These are phyloP conservation scores for Drosophila acutilabella DNA, from an alignment of 2,888 invertebrate species.

Conservation along the genomic window DNA sequence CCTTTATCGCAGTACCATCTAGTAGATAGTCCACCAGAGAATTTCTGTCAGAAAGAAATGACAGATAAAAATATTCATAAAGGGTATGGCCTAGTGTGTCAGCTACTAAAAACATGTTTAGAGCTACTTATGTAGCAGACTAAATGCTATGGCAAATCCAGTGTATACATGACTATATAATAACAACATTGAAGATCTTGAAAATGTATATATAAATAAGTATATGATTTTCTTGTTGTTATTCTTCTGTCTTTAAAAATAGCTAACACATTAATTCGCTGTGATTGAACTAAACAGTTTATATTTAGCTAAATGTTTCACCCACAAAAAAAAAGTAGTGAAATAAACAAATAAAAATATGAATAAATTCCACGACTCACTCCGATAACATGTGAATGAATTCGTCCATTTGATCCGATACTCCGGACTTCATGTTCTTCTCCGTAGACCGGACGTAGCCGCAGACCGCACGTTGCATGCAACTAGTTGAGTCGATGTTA, in stretches of 20 bases:
- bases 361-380: constrained; percentile 84
- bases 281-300: constrained; percentile 44
- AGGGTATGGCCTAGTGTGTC: constrained; percentile 4
- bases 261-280: constrained; percentile 29
- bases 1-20: constrained; percentile 90
- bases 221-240: constrained; percentile 19
- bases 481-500: constrained; percentile 90
- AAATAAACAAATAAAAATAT: constrained; percentile 34
- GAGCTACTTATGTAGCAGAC: neutral
- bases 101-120: neutral
- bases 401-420: constrained; percentile 88
- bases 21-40: constrained; percentile 89
- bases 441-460: constrained; percentile 90
- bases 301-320: constrained; percentile 45
- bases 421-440: constrained; percentile 88
- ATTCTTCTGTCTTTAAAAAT: constrained; percentile 31
- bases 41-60: constrained; percentile 86
- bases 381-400: constrained; percentile 88
- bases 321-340: constrained; percentile 1
- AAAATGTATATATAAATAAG: constrained; percentile 20
- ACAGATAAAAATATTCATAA: neutral
- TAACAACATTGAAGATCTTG: constrained; percentile 31
- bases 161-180: neutral
- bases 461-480: constrained; percentile 90
- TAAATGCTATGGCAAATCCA: constrained; percentile 13